Base-by-base conservation (phyloP, 2,113 vertebrate genomes). In the Scartelaos histophorus region DNA sequence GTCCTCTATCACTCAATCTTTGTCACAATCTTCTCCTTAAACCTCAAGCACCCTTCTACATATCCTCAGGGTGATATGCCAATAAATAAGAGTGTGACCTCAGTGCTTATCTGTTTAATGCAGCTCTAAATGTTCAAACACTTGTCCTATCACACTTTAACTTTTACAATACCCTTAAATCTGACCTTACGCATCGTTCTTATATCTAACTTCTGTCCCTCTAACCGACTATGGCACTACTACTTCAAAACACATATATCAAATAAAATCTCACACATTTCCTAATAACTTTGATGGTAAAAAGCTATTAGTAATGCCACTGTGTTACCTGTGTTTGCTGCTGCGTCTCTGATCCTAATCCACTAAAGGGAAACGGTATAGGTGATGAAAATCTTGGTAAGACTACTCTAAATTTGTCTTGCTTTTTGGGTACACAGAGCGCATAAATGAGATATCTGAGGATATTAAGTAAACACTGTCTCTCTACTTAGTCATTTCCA, bases 391-490 rank as follows among this genome's bases (percentile, higher is more conserved):
- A 73, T 12, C 34, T 22, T 38, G 43, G 43, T 7, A 35, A 53
- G 67, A 67, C 22, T 67, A 46, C 45, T 15, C 17, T 13, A 49
- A 78, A 66, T 69, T 11, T 35, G 17, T 71, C 38, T 62, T 49
- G 45, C 54, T 53, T 51, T 65, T 66, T 68, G n/a, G 25, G 21
- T 46, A 3, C 66, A 67, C 70, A 16, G 67, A 25, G 57, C n/a
- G 1, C 65, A 71, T 70, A 73, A 88, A 78, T 74, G 72, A 67
- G 65, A 58, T 68, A 1, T 81, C 67, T 81, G 74, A 78, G 75
- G 72, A 73, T 56, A 88, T 86, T 76, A 83, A 78, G 80, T 82
- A 82, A 86, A 78, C 73, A 84, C 51, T 69, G 56, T 74, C 77
- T 76, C 46, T 56, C 61, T 71, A 61, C 66, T 82, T 61, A 83